phyloP scores from a whole-genome alignment of 2,113 vertebrate species.

The Girardinichthys multiradiatus region DNA sequence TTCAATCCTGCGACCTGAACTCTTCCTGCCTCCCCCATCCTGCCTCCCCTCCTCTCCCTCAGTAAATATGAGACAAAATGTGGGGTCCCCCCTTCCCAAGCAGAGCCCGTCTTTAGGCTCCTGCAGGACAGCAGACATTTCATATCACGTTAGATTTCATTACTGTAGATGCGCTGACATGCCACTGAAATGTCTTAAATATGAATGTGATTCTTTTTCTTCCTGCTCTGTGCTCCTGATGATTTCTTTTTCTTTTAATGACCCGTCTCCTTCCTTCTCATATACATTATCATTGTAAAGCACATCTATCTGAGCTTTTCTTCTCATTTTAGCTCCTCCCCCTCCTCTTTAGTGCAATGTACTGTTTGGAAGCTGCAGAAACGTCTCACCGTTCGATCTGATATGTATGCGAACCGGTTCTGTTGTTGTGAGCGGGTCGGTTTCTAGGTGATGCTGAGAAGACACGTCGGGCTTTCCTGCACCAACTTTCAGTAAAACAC shows the following conservation, averaged over 20 bases:
- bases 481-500: constrained; percentile 11
- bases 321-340: constrained; percentile 21
- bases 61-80: constrained; percentile 61
- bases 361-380: constrained; percentile 49
- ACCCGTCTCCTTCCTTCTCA: constrained; percentile 45
- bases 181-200: constrained; percentile 81
- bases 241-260: constrained; percentile 39
- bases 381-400: constrained; percentile 33
- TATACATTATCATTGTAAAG: constrained; percentile 52
- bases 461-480: constrained; percentile 1
- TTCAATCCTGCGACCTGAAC: constrained; percentile 50
- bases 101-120: constrained; percentile 60
- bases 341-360: constrained; percentile 63
- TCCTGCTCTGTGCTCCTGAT: constrained; percentile 31
- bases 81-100: constrained; percentile 22
- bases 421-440: too few species aligned
- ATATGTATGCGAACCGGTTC: constrained; percentile 47
- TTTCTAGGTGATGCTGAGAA: not conserved
- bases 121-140: constrained; percentile 72
- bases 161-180: constrained; percentile 77
- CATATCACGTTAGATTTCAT: constrained; percentile 73
- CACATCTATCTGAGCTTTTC: constrained; percentile 62
- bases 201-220: constrained; percentile 72
- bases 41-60: not conserved
- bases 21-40: constrained; percentile 15